Evolutionary conservation across 2,113 vertebrate species (phyloP), one percentile per base, ranked within the genome.

Genomic region (Nibea albiflora): DNA sequence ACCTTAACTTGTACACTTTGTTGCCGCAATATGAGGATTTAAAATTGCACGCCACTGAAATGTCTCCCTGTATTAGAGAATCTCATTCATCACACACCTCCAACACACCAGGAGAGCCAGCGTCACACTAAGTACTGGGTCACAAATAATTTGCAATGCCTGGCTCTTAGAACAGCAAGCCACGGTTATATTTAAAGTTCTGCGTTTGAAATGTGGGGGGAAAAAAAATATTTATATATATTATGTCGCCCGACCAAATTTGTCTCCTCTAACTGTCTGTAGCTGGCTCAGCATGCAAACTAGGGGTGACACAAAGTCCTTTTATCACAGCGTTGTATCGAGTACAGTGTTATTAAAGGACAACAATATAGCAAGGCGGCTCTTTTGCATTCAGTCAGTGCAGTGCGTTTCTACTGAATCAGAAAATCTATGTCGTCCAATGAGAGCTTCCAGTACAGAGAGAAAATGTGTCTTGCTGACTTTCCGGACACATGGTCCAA

Each of bases 61-160:
- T 91, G 95, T 94, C 91, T 88, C 89, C 89, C 85, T 83, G 91
- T 88, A 92, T 95, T 95, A 94, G 88, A 93, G 93, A 90, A 91
- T 91, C 93, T 87, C 89, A 91, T 95, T 91, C 92, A 95, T 95
- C 94, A 95, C 92, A 91, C 90, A 89, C 88, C 90, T 92, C 90
- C 83, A 79, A 81, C 93, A 92, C 92, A 92, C 90, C 84, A 75
- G 81, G 81, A 80, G 81, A 75, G 74, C 70, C 83, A 73, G 28
- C 60, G 42, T 78, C 78, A 88, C 76, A 73, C 75, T 65, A 80
- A 85, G 83, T 73, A 49, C 68, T 31, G 44, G 89, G 75, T 81
- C 89, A 81, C 85, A 83, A 83, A 88, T 89, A 66, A 92, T 90
- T 86, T 81, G 65, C 65, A 47, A 60, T 20, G 65, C 53, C 44